phyloP scores from a whole-genome alignment of 2,113 vertebrate species.

The Himantopus leucocephalus region DNA sequence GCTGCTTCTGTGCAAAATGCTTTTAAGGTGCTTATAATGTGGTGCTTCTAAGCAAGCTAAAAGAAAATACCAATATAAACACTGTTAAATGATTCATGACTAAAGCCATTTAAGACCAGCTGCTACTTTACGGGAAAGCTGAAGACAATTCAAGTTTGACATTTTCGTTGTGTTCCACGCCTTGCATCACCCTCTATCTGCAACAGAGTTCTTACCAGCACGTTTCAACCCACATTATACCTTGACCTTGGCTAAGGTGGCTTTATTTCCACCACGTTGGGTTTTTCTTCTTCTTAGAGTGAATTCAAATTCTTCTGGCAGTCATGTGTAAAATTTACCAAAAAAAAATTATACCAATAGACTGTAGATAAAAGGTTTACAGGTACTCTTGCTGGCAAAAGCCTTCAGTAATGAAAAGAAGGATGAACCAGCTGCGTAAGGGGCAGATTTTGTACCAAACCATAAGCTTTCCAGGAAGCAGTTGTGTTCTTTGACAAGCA shows the following conservation, averaged over 20 bases:
- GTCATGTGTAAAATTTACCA: neutral
- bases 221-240: neutral
- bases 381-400: neutral
- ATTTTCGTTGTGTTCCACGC: neutral
- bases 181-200: neutral
- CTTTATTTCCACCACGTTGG: neutral
- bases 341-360: neutral
- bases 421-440: neutral
- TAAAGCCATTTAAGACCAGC: constrained; percentile 36
- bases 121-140: constrained; percentile 15
- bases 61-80: constrained; percentile 36
- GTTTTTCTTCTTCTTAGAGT: neutral
- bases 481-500: constrained; percentile 37
- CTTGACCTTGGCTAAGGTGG: neutral
- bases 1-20: constrained; percentile 55
- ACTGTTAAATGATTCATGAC: constrained; percentile 44
- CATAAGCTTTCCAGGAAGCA: constrained; percentile 22
- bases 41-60: constrained; percentile 34
- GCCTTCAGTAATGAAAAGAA: constrained; percentile 11
- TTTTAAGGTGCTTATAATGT: constrained; percentile 61
- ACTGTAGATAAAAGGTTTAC: neutral
- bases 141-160: constrained; percentile 8
- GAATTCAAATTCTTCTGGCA: constrained; percentile 4
- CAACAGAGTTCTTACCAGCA: neutral
- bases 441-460: neutral